Evolutionary conservation across 2,888 invertebrate genomes (phyloP), one percentile per base, ranked within the genome.

Genomic region (Leucoptera coffeella): DNA sequence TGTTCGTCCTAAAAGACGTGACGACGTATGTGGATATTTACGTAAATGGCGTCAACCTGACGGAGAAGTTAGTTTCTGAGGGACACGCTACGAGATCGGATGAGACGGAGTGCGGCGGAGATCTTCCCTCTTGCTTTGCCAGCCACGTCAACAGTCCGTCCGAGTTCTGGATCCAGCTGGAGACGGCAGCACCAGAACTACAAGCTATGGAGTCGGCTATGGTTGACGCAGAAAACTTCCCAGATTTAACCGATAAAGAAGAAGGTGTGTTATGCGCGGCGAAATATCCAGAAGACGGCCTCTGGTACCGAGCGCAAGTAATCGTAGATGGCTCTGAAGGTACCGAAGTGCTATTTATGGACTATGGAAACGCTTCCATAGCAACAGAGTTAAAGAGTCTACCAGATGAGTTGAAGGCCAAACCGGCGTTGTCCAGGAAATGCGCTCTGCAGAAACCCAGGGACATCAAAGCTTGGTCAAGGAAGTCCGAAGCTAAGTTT

Each of bases 141-240:
- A 82, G 84, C 33, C 84, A 86, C 40, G 67, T 81, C 0, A 82
- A 84, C 45, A 80, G 81, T 0, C 78, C 85, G 0, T 74, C 75
- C 0, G 84, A 87, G 40, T 89, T 89, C 47, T 87, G 84, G 76
- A 74, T 88, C 12, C 88, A 88, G 41, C 62, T 85, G 32, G 85
- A 84, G 39, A 75, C 77, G n/a, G 58, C 65, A 1, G 45, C 64
- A 1, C 35, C 51, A 0, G 77, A 77, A 5, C 40, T 82, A 17
- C 77, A 80, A 32, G 43, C 73, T 7, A 74, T 82, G 47, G 74
- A 75, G 30, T 50, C 69, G 1, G 73, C 74, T 30, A 58, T 83
- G 50, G 51, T 58, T 1, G 69, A 74, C 11, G 75, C 74, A 1
- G 65, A 73, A 15, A 61, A 59, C 34, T 74, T 80, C 39, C 59